phyloP scores from a whole-genome alignment of 2,113 vertebrate species.

The Merops nubicus region DNA sequence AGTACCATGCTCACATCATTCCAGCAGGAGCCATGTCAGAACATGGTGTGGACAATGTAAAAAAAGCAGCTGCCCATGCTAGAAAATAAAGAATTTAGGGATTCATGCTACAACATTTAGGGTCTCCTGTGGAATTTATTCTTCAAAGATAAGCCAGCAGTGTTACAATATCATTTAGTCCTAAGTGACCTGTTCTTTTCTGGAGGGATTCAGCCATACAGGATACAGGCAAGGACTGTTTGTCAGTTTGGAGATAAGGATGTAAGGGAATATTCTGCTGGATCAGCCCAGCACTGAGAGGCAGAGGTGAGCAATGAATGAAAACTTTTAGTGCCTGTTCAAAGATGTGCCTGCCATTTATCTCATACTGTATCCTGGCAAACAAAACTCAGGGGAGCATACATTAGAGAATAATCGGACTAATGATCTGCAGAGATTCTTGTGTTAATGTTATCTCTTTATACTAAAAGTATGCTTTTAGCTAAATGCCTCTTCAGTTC shows the following conservation, averaged over 20 bases:
- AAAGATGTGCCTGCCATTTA: neutral
- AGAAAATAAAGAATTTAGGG: neutral
- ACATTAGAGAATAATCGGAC: neutral
- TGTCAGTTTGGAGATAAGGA: neutral
- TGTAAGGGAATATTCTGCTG: neutral
- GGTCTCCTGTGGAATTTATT: neutral
- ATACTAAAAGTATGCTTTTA: constrained; percentile 25
- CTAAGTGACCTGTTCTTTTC: neutral
- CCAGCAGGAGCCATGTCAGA: neutral
- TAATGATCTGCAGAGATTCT: constrained; percentile 21
- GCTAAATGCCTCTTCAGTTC: constrained; percentile 51
- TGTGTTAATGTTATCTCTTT: neutral
- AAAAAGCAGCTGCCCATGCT: neutral
- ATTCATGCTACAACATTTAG: neutral
- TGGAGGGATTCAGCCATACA: neutral
- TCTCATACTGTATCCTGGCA: neutral
- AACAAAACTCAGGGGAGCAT: neutral
- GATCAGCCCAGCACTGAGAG: neutral
- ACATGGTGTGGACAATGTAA: neutral
- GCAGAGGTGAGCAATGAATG: neutral
- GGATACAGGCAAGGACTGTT: neutral
- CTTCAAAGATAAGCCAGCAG: neutral
- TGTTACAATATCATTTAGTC: neutral
- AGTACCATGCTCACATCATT: neutral
- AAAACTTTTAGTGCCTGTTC: neutral